Evolutionary conservation across 2,113 vertebrate genomes (phyloP), one percentile per base, ranked within the genome.

Genomic region (Lasiurus cinereus): DNA sequence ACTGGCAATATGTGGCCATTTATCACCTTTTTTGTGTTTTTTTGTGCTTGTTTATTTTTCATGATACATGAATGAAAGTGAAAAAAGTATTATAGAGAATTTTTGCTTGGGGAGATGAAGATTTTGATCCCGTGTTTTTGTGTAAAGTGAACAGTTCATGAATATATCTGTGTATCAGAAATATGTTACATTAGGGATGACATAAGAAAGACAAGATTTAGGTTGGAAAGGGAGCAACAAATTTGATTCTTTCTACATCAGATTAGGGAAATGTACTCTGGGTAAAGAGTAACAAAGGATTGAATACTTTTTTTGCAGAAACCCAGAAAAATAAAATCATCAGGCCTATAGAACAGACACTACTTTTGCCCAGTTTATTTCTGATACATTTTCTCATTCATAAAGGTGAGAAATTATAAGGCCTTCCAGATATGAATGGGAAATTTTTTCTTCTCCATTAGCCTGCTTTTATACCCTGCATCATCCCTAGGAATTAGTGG

Each of bases 131-230:
- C 46, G 50, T 83, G n/a, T 31, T 92, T 95, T 95, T 5, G 3
- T 93, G 22, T 54, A 91, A 93, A 94, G 36, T 89, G 15, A 50
- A 73, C 15, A 48, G 69, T 92, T 16, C 18, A 50, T 92, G 79
- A 94, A 83, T 93, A 84, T 90, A 86, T 92, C 93, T 92, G 70
- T 89, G 50, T 93, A 83, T 10, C 54, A 92, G 74, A 95, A 88
- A 85, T 93, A 88, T 31, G 4, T 18, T 78, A 80, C 64, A 21
- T 72, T 88, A 77, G 54, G 36, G 54, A 88, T 46, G 16, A 93
- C 62, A 86, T 90, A 95, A 87, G 66, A 93, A 95, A 95, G 62
- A 92, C 8, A 92, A 91, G 50, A 91, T 93, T 93, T 91, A 88
- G 4, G 14, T 77, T 86, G 39, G 52, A 56, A n/a, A 70, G 29